Evolutionary conservation across 2,888 invertebrate genomes (phyloP), one percentile per base, ranked within the genome.

Genomic region (Glaucopsyche alexis): DNA sequence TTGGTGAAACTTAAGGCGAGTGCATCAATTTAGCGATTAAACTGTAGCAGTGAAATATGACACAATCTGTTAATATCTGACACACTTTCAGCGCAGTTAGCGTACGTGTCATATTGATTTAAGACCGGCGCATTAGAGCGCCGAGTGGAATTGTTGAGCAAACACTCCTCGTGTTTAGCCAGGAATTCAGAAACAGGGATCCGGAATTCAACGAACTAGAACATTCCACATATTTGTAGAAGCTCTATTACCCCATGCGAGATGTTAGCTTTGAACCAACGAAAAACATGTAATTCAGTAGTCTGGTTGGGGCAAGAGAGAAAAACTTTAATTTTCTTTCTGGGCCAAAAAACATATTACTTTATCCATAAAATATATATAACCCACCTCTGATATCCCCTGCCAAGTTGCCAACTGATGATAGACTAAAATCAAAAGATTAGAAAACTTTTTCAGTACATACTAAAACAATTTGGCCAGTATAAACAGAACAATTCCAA

Each of bases 61-160:
- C 71, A 47, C 71, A 65, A 70, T 50, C 42, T 47, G 45, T 14
- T 29, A 64, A 73, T 49, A 42, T 16, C 69, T 42, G 74, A 64
- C 72, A 72, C 70, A 74, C 77, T 75, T 73, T 73, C 75, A 74
- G 74, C 72, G 76, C 71, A 76, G 77, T 77, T 76, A 77, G 77
- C 76, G 77, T 71, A 73, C 74, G 75, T 76, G 76, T 74, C 76
- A 75, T 77, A 75, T 75, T 76, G 76, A 73, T 75, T 76, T 76
- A 76, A 72, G 74, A 67, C 64, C 71, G 73, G 49, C 55, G 42
- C 71, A 71, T 66, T 65, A 55, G 71, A 67, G 73, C 70, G 73
- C 72, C 73, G 74, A 72, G 74, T 73, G 76, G 74, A 76, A 71
- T 73, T 74, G 73, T 71, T 72, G 67, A 76, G 76, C 74, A 75